Conservation (phyloP, 2,113 vertebrate genomes). For the Grammomys surdaster region DNA sequence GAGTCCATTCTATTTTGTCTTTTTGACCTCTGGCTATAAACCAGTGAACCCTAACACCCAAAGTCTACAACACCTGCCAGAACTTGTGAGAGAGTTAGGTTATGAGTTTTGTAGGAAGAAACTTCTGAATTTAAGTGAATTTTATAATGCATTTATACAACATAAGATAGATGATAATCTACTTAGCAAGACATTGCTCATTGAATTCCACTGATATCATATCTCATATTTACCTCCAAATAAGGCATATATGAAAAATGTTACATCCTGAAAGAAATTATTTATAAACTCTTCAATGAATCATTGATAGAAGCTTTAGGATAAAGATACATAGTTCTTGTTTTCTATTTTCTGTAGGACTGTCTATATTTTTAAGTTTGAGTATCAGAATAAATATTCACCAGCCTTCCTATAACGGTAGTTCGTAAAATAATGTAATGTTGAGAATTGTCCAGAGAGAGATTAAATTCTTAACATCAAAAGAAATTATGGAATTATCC, state of each 20-base stretch:
- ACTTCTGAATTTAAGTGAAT: constrained; percentile 19
- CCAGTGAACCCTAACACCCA: no score
- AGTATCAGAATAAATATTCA: constrained; percentile 40
- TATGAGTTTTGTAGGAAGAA: not conserved
- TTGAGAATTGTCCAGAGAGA: constrained; percentile 34
- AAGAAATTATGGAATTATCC: not conserved
- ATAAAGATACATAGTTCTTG: not conserved
- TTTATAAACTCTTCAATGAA: constrained; percentile 5
- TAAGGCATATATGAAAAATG: constrained; percentile 31
- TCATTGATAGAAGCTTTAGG: not conserved
- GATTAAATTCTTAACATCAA: not conserved
- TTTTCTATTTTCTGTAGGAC: not conserved
- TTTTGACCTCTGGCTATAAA: no score
- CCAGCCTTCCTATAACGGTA: not conserved
- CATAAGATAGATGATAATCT: constrained; percentile 37
- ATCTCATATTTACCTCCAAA: not conserved
- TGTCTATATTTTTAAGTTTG: not conserved
- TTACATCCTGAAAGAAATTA: constrained; percentile 36
- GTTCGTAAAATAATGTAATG: constrained; percentile 22
- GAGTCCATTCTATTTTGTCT: no score
- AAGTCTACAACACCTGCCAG: no score
- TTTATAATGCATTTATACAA: constrained; percentile 46
- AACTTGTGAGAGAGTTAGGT: not conserved
- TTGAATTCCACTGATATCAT: constrained; percentile 9
- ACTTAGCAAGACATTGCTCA: not conserved